phyloP scores from a whole-genome alignment of 2,113 vertebrate species.

The Pluvialis apricaria region DNA sequence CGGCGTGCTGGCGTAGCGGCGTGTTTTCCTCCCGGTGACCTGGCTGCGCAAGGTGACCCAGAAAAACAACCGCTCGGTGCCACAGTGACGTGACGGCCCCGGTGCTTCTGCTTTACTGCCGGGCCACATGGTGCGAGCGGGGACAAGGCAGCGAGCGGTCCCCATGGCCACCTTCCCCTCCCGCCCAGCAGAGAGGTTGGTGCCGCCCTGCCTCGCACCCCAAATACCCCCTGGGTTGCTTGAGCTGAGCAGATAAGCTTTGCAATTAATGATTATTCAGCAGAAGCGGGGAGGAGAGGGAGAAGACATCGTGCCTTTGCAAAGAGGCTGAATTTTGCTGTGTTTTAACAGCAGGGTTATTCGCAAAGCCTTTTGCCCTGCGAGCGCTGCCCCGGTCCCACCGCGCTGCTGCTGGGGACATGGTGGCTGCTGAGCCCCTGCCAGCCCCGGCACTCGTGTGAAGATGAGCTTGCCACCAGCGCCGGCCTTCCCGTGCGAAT shows the following conservation, averaged over 20 bases:
- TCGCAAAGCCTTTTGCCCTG: not conserved
- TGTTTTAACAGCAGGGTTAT: not conserved
- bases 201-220: not conserved
- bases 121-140: rapidly evolving
- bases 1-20: not conserved
- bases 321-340: not conserved
- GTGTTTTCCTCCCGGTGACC: not conserved
- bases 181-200: not conserved
- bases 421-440: not conserved
- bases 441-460: not conserved
- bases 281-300: no score
- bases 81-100: not conserved
- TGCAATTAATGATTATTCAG: not conserved
- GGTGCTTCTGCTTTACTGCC: not conserved
- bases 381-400: not conserved
- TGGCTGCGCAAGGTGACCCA: not conserved
- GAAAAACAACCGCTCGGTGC: not conserved
- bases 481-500: not conserved
- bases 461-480: not conserved
- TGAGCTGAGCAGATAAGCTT: not conserved
- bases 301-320: not conserved
- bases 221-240: rapidly evolving
- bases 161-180: not conserved
- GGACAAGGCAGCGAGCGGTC: not conserved
- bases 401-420: not conserved